Evolutionary conservation across 2,113 vertebrate species (phyloP), one percentile per base, ranked within the genome.

Genomic region (Neolamprologus brichardi): DNA sequence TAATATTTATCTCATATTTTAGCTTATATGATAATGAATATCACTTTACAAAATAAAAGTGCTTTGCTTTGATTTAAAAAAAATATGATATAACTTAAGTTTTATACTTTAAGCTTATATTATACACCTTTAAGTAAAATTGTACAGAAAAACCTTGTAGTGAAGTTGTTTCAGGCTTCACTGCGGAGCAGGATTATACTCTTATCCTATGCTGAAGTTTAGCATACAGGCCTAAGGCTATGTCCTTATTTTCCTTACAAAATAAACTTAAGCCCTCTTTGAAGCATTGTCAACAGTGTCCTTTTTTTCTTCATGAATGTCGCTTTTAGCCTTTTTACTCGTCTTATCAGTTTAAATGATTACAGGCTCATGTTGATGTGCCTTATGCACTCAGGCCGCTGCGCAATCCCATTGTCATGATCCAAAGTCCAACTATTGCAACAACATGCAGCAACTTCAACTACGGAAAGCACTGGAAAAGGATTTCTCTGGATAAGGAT

Each of bases 381-480:
- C 14, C 58, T 53, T 6, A 7, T 81, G 58, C 82, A 41, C 53
- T 86, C 34, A 79, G 58, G 13, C n/a, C 13, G 2, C 62, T 56
- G 84, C 2, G 39, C 67, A 75, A 72, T 93, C 80, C 91, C 34
- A 93, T 79, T 91, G 93, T 91, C 92, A 90, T 85, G 56, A 92
- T 92, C 89, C 95, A 96, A 96, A 96, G 95, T 96, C 94, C 96
- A 91, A 80, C 18, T 91, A 83, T 94, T 92, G 87, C 91, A 94
- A 96, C 86, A 90, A 53, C 78, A 78, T 87, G 79, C 41, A 80
- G 4, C 58, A 86, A 82, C 83, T 88, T 92, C 52, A 81, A 23
- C 81, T 60, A 86, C 79, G 41, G 88, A 92, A 92, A 87, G 82
- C 28, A 84, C 58, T 51, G 81, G 79, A 88, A 67, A 87, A 84